Evolutionary conservation across 2,888 invertebrate genomes (phyloP).

Genomic region (Creontiades dilutus): DNA sequence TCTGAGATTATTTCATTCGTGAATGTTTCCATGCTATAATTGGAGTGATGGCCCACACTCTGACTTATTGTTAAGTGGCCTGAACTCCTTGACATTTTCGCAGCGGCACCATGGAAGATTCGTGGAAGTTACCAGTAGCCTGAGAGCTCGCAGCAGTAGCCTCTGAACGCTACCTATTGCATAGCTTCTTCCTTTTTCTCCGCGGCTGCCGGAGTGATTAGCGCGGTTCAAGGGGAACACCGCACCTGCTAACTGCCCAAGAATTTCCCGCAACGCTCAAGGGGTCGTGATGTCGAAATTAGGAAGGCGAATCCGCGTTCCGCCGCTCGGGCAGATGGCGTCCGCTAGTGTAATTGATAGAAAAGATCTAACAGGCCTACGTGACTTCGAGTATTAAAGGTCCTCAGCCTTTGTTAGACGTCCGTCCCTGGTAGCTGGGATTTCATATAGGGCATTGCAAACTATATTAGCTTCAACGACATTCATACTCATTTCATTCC

Average conservation of each 20-base stretch:
- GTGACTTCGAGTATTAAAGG: background rate
- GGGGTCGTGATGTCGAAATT: constrained; percentile 26
- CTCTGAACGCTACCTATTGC: background rate
- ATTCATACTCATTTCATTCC: too few species aligned
- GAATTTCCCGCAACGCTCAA: background rate
- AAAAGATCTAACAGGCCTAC: constrained; percentile 18
- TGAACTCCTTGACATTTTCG: too few species aligned
- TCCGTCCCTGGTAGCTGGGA: too few species aligned
- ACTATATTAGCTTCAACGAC: too few species aligned
- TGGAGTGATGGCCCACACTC: too few species aligned
- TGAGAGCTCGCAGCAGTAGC: background rate
- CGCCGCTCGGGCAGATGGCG: constrained; percentile 18
- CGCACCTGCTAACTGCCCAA: background rate
- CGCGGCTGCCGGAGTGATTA: background rate
- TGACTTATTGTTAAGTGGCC: too few species aligned
- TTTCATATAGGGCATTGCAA: too few species aligned
- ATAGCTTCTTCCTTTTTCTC: background rate
- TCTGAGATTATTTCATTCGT: too few species aligned
- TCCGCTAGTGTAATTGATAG: background rate
- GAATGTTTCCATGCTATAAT: too few species aligned
- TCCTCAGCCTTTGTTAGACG: too few species aligned
- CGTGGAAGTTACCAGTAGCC: background rate
- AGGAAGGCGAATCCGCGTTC: constrained; percentile 27
- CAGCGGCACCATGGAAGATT: too few species aligned
- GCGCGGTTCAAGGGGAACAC: background rate